Evolutionary conservation across 2,888 invertebrate species (phyloP).

Genomic region (Proisotoma minuta): DNA sequence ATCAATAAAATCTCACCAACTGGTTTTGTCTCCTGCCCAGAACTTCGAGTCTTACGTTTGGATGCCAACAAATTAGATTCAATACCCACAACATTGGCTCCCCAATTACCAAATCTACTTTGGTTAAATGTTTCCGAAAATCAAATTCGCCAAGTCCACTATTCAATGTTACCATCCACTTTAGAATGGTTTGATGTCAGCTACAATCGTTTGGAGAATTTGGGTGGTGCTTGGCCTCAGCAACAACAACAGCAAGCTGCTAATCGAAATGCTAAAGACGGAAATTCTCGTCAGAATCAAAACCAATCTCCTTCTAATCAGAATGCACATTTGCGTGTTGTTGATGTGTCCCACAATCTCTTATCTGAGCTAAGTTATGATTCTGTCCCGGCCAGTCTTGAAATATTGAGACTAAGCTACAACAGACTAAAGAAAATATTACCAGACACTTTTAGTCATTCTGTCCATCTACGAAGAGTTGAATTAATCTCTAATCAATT

Average conservation of each 20-base stretch:
- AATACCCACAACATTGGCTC: constrained; percentile 50
- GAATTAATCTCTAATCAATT: constrained; percentile 71
- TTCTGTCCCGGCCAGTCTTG: constrained; percentile 49
- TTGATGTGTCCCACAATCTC: constrained; percentile 49
- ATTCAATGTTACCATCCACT: constrained; percentile 68
- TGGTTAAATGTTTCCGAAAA: constrained; percentile 79
- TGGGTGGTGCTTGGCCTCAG: constrained; percentile 47
- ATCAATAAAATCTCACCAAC: constrained; percentile 71
- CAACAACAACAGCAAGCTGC: constrained; percentile 48
- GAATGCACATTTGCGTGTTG: constrained; percentile 46
- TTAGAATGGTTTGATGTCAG: constrained; percentile 78
- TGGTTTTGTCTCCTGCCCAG: constrained; percentile 69
- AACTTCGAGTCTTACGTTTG: constrained; percentile 68
- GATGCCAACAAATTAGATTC: constrained; percentile 72
- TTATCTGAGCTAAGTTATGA: constrained; percentile 49
- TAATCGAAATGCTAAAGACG: constrained; percentile 10
- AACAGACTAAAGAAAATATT: constrained; percentile 71
- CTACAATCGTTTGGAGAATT: constrained; percentile 62
- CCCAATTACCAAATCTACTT: constrained; percentile 59
- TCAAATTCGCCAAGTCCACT: constrained; percentile 73
- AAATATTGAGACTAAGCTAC: constrained; percentile 57
- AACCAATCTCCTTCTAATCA: not conserved
- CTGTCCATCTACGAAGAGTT: constrained; percentile 64
- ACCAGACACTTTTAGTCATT: constrained; percentile 48
- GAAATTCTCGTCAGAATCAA: not conserved